Base-by-base conservation (phyloP, 2,888 invertebrate genomes). In the Deilephila porcellus region DNA sequence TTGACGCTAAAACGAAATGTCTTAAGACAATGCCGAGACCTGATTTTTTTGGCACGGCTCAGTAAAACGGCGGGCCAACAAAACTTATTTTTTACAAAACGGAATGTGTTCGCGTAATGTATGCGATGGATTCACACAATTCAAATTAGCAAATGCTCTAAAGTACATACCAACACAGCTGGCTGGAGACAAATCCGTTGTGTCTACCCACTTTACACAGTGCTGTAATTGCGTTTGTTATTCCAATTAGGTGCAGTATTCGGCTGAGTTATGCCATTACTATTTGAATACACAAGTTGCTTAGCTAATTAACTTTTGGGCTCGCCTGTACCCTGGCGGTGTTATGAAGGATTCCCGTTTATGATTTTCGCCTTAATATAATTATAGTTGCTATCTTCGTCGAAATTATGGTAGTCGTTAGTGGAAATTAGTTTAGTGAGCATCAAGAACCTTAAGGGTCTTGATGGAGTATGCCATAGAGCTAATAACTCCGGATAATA, bases 381-480 rank as follows among this genome's bases (percentile, higher is more conserved):
- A 85, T 83, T 81, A 82, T 78, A 77, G 77, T 77, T 78, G 79
- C 76, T 81, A 79, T 81, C 79, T 80, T 76, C 75, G 71, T 75
- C 77, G 71, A 81, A 78, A 78, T 82, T 80, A 81, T 76, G 77
- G 76, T 71, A 78, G 80, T 81, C 80, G 83, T 83, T 83, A 80
- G 81, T 75, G 79, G 77, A 78, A 82, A 85, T 85, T 83, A 81
- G 81, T 83, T 80, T 80, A 81, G 78, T 76, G 77, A 79, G 77
- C 71, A 80, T 80, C 78, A 77, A 78, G 80, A 79, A 70, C 62
- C 75, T 76, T 62, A 70, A 76, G 73, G 74, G 71, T 17, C 34
- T 25, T 34, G 64, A 45, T 45, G 45, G 45, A 45, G 45, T 67
- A 52, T 11, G 20, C 25, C 17, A 45, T 67, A 17, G 64, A 45